Base-by-base conservation (phyloP, 2,113 vertebrate genomes). In the Zapornia atra region DNA sequence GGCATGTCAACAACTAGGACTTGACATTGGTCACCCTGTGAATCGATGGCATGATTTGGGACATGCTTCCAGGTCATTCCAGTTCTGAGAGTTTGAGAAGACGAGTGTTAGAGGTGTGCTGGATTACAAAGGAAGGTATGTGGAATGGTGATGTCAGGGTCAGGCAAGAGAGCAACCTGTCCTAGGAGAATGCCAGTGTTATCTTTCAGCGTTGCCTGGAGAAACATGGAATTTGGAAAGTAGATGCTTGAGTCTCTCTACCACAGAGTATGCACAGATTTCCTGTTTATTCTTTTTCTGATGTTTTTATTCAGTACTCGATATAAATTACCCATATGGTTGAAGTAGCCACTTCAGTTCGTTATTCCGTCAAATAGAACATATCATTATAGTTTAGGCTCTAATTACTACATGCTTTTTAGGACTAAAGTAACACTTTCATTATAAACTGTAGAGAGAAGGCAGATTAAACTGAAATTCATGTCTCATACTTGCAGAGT, bases 271-370 rank as follows among this genome's bases (percentile, higher is more conserved):
- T 61, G 50, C 73, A 72, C 10, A 88, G n/a, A 59, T 71, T 79
- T 68, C 25, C 61, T 28, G 2, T 42, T 83, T 79, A 9, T 71
- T 91, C 33, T 90, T 82, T 88, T 54, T 59, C n/a, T 46, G 50
- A 8, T 65, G 31, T 10, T 82, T 94, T 91, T 54, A 21, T 65
- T 90, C 53, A 63, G 15, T 56, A 25, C 29, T 69, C 1, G 1
- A 28, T 80, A 6, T 46, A 53, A 83, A 91, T 83, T 92, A 42
- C 15, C 31, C 59, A n/a, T 73, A 19, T 44, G 48, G 14, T 65
- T 92, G 70, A 82, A 92, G 82, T 56, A 92, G 60, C 54, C 83
- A 15, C 66, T 85, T 76, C 4, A 15, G 31, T 79, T 89, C 68
- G 72, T 91, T 85, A 61, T 90, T 80, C 40, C 59, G 65, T 88